Evolutionary conservation across 2,113 vertebrate species (phyloP).

Genomic region (Setophaga petechia): DNA sequence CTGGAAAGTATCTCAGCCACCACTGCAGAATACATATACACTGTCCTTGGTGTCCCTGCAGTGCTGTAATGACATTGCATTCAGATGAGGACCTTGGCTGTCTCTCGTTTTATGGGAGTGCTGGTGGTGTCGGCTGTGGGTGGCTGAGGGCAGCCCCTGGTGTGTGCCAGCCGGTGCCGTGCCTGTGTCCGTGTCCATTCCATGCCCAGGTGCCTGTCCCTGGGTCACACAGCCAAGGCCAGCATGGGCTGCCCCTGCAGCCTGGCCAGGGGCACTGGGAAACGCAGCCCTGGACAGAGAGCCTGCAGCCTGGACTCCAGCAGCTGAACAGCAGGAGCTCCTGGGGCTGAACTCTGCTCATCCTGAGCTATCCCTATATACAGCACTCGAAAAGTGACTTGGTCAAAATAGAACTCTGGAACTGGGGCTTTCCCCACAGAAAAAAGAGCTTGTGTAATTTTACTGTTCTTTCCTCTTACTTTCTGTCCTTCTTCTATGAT

Average conservation of each 20-base stretch:
- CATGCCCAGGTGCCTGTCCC: fast-evolving
- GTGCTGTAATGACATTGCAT: background rate
- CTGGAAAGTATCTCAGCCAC: background rate
- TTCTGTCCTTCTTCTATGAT: background rate
- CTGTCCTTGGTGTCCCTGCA: background rate
- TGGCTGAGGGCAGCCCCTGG: background rate
- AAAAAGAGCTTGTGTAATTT: background rate
- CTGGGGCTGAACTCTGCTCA: background rate
- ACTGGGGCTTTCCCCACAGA: background rate
- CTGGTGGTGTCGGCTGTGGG: background rate
- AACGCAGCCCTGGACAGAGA: background rate
- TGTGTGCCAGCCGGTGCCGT: background rate
- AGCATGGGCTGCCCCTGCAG: background rate
- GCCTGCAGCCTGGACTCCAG: background rate
- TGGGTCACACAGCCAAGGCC: background rate
- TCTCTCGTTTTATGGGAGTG: background rate
- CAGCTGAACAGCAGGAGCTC: background rate
- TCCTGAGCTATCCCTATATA: background rate
- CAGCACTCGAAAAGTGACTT: background rate
- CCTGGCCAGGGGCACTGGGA: background rate
- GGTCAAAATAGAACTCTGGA: background rate
- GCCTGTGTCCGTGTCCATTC: fast-evolving
- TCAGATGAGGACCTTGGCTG: background rate
- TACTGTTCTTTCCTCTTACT: background rate
- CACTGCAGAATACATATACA: fast-evolving